A percentile compares a stretch with the other conserved stretches of the same genome.
Evolutionary conservation across 1,140 invertebrate genomes (phyloP).

Genomic region (Trichoplusia ni): DNA sequence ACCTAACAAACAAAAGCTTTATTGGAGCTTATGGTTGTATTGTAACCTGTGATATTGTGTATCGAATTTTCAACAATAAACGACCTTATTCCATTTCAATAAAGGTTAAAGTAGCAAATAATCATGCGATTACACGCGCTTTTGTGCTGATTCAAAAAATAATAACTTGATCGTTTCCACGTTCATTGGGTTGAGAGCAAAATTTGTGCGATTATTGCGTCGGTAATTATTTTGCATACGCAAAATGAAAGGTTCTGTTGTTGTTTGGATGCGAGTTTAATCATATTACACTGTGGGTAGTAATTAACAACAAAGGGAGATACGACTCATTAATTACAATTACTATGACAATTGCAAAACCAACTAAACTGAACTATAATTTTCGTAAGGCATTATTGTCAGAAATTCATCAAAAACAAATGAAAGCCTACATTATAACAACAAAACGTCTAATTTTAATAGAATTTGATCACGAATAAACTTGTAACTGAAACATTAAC

Average conservation of each 20-base stretch:
- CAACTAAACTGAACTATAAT: too few relatives aligned
- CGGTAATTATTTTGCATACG: constrained; percentile 25
- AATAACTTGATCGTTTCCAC: constrained; percentile 26
- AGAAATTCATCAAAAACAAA: too few relatives aligned
- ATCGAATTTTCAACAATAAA: constrained; percentile 24
- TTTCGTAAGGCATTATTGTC: too few relatives aligned
- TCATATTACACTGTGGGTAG: too few relatives aligned
- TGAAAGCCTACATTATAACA: too few relatives aligned
- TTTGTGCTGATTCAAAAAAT: constrained; percentile 34
- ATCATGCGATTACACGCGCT: constrained; percentile 15
- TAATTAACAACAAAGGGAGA: too few relatives aligned
- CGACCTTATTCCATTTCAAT: constrained; percentile 7
- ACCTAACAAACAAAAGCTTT: constrained; percentile 57
- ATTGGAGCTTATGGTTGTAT: constrained; percentile 37
- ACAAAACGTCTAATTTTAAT: too few relatives aligned
- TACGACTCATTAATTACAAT: too few relatives aligned
- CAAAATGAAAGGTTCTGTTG: constrained; percentile 23
- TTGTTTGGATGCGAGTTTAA: constrained; percentile 14
- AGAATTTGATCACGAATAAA: too few relatives aligned
- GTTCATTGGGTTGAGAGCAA: constrained; percentile 27
- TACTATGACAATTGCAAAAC: too few relatives aligned
- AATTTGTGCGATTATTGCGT: constrained; percentile 14
- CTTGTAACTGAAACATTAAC: too few relatives aligned
- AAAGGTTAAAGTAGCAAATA: constrained; percentile 18
- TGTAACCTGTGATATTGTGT: constrained; percentile 32